Base-by-base conservation (phyloP, 2,797 vertebrate species). In the Triplophysa bombifrons region DNA sequence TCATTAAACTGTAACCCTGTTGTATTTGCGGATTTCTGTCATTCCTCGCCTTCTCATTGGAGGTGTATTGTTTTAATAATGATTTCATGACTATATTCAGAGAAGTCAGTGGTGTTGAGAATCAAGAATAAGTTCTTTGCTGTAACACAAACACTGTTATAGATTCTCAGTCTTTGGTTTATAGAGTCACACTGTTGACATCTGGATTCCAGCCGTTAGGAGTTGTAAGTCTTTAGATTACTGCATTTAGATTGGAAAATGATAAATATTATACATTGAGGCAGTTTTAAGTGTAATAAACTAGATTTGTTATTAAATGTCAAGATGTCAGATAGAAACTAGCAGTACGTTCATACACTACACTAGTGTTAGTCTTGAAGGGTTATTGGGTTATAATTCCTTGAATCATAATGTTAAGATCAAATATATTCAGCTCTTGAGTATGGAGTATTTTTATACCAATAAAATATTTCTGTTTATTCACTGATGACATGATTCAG, bases 381-480 rank as follows among this genome's bases (percentile, higher is more conserved):
- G 44, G 76, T 81, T 56, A 80, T 25, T 20, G 56, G 58, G 44
- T 3, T 70, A 51, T 65, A 70, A 46, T 64, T 63, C 27, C 30
- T 66, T 51, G 50, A 74, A 63, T 74, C 48, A 16, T 68, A 51
- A 66, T 19, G 11, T 44, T 27, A 55, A 60, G 51, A 53, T 27
- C 64, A 67, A 53, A 67, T 64, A 73, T 80, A 71, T 80, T 51
- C 80, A 68, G 80, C 46, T 80, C 30, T 72, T 61, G 38, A 60
- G 30, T 30, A 73, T 74, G 55, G 25, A 25, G 68, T 83, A 82
- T 85, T 84, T 86, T 84, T 84, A 74, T 86, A 88, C 65, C 56
- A 85, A 85, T 88, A 88, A 88, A 87, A 83, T 50, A 20, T 60
- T 72, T 83, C 70, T 74, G 72, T 82, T 76, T 22, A 82, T 53